These are phyloP conservation scores for Macrobrachium rosenbergii DNA, from an alignment of 1,140 invertebrate genomes.

Conservation along the genomic window DNA sequence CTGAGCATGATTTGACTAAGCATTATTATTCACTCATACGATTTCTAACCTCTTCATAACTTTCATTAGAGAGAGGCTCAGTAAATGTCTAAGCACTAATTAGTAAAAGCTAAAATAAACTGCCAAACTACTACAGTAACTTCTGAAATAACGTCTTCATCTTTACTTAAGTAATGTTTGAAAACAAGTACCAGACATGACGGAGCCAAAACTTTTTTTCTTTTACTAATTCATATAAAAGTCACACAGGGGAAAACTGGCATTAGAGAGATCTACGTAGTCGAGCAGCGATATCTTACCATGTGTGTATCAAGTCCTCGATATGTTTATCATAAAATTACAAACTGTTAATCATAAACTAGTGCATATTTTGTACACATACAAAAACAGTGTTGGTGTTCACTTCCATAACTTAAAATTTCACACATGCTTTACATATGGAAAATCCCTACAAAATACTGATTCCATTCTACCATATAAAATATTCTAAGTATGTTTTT, in stretches of 20 bases:
- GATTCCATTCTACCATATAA: constrained; percentile 14
- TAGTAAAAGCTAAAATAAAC: constrained; percentile 13
- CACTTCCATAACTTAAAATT: constrained; percentile 37
- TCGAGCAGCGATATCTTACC: constrained; percentile 43
- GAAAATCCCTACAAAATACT: constrained; percentile 8
- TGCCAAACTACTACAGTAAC: not conserved
- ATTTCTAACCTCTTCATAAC: not conserved
- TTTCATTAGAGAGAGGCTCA: constrained; percentile 39
- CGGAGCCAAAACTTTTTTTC: constrained; percentile 37
- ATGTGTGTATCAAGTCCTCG: constrained; percentile 33
- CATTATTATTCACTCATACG: constrained; percentile 7
- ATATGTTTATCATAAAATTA: constrained; percentile 39
- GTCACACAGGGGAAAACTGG: too few relatives aligned
- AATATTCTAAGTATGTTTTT: constrained; percentile 40
- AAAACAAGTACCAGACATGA: constrained; percentile 49
- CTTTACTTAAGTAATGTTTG: not conserved
- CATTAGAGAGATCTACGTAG: constrained; percentile 14
- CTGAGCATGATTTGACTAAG: constrained; percentile 25
- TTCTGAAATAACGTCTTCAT: not conserved
- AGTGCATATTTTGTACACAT: constrained; percentile 55
- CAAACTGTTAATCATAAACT: constrained; percentile 49
- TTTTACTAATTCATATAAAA: constrained; percentile 7
- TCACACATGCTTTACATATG: constrained; percentile 55
- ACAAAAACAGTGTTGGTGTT: constrained; percentile 60
- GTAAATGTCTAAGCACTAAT: constrained; percentile 52